A percentile compares a stretch with the other conserved stretches of the same genome.
phyloP scores from a whole-genome alignment of 2,797 vertebrate genomes.

The Antrozous pallidus region DNA sequence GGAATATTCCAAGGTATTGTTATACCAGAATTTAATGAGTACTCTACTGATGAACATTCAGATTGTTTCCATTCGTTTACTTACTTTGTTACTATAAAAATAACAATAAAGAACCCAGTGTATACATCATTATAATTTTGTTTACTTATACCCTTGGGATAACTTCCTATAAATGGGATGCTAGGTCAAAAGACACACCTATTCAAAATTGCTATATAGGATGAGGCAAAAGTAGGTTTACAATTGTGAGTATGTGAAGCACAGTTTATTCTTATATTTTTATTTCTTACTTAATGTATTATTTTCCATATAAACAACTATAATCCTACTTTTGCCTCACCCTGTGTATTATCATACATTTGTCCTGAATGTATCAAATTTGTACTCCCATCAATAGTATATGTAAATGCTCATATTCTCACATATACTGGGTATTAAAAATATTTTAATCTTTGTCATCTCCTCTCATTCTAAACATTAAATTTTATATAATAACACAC shows the following conservation, averaged over 20 bases:
- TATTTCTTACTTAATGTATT: background rate
- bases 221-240: background rate
- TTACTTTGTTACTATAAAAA: background rate
- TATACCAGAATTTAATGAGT: slow-evolving; percentile 24
- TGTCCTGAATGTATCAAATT: background rate
- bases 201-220: background rate
- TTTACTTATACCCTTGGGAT: background rate
- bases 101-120: background rate
- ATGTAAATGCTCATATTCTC: background rate
- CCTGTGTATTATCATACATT: background rate
- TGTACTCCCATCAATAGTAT: background rate
- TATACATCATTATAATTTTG: background rate
- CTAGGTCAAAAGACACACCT: background rate
- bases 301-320: background rate
- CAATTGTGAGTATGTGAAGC: background rate
- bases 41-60: slow-evolving; percentile 10
- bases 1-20: background rate
- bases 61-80: background rate
- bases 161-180: background rate
- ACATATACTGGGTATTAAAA: background rate
- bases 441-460: slow-evolving; percentile 12
- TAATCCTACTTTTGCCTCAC: background rate
- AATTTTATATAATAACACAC: background rate
- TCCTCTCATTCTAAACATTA: background rate
- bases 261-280: background rate